These are phyloP conservation scores for Drosophila pseudoobscura DNA, from an alignment of 1,140 invertebrate species.

Conservation along the genomic window DNA sequence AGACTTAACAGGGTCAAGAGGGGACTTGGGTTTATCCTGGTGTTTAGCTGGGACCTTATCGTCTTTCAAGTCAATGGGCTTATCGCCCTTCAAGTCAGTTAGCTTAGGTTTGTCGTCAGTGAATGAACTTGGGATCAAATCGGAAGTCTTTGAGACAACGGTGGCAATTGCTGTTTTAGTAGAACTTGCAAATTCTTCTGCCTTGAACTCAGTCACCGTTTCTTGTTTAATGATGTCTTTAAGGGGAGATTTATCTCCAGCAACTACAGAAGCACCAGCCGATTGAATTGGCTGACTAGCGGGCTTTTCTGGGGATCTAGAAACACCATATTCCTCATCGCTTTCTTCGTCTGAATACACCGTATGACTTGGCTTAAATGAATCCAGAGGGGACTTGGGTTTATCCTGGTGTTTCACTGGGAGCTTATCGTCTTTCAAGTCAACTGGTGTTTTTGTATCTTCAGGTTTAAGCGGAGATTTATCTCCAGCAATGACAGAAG, in stretches of 20 bases:
- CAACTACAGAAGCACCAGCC: background rate
- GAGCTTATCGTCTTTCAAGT: background rate
- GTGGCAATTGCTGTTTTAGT: too few species aligned
- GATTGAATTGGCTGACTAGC: background rate
- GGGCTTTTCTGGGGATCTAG: background rate
- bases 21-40: too few species aligned
- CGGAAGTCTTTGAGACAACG: too few species aligned
- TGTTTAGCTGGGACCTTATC: too few species aligned
- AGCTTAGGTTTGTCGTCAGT: too few species aligned
- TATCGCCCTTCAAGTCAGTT: too few species aligned
- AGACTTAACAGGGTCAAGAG: background rate
- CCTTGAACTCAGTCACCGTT: too few species aligned
- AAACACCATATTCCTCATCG: background rate
- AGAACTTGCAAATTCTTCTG: too few species aligned
- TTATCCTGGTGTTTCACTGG: background rate
- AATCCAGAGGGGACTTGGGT: slow-evolving; percentile 4
- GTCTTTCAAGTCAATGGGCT: too few species aligned
- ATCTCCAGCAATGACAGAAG: slow-evolving; percentile 6
- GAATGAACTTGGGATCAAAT: too few species aligned
- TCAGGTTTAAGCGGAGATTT: background rate
- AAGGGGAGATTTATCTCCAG: background rate
- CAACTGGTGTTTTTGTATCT: too few species aligned
- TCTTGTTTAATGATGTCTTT: too few species aligned
- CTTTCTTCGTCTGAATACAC: slow-evolving; percentile 11
- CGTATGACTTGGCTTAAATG: background rate